Base-by-base conservation (phyloP, 23 tunicate genomes). In the Oikopleura dioica region DNA sequence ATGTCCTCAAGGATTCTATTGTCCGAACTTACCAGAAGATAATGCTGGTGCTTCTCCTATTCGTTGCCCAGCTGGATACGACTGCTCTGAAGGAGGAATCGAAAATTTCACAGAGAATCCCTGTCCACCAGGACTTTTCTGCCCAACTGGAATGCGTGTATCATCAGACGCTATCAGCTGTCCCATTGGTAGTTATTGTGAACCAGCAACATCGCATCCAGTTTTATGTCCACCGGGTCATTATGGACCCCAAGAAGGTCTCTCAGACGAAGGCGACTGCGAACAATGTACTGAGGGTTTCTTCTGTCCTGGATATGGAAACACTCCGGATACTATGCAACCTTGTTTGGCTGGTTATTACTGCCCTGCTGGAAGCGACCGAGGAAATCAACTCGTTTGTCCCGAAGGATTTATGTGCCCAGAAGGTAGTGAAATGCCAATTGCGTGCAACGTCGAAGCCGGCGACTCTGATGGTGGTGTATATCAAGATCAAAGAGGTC, bases 131-230 rank as follows among this genome's bases (percentile, higher is more conserved):
- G 99, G 99, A 34, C 69, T 68, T 36, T 79, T 77, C 68, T 94
- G 99, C 72, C 16, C 16, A 63, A 21, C 72, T 2, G 72, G 72
- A 23, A 63, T 63, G 9, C 55, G 16, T 9, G 16, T 16, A 44
- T 9, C 55, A 9, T 44, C 55, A 44, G 55, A 16, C 16, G 55
- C 16, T 16, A 44, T 44, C 16, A 44, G 16, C 31, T 94, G 99
- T 51, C 99, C 99, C 0, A 88, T 77, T 35, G 99, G 99, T 0
- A 69, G 75, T 1, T 94, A 78, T 77, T 94, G 99, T 68, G n/a
- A 23, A 21, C 38, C 59, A 30, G 95, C 85, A 28, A 77, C 77
- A 0, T 78, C 80, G 1, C 79, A 59, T 37, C 76, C 83, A 26
- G 38, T 35, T 0, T 35, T 37, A 21, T 94, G 99, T 51, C 95